These are phyloP conservation scores for Upupa epops DNA, from an alignment of 2,113 vertebrate genomes.

Conservation along the genomic window DNA sequence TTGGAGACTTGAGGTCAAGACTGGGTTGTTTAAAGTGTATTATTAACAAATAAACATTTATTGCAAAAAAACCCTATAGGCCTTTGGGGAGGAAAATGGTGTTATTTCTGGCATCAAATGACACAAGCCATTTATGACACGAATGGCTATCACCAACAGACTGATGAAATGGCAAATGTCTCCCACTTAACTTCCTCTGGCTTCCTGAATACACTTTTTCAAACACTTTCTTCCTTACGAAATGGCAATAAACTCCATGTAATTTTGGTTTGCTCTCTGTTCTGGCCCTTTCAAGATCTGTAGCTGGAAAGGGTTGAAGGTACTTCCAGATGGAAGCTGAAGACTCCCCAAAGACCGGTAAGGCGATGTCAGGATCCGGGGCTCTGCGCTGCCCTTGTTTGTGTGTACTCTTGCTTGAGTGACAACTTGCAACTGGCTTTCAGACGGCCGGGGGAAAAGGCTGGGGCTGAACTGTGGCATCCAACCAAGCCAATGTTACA, in stretches of 20 bases:
- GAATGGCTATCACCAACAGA: constrained; percentile 76
- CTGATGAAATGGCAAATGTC: constrained; percentile 77
- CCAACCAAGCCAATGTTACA: constrained; percentile 80
- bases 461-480: constrained; percentile 78
- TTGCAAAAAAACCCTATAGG: constrained; percentile 76
- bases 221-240: constrained; percentile 67
- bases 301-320: constrained; percentile 48
- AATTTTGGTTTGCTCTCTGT: constrained; percentile 75
- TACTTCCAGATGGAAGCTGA: constrained; percentile 62
- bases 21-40: constrained; percentile 80
- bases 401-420: constrained; percentile 73
- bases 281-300: constrained; percentile 65
- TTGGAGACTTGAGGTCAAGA: constrained; percentile 79
- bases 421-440: constrained; percentile 70
- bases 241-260: constrained; percentile 67
- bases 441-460: constrained; percentile 54
- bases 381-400: constrained; percentile 62
- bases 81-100: constrained; percentile 77
- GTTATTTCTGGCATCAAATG: constrained; percentile 85
- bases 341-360: constrained; percentile 50
- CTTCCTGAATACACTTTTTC: constrained; percentile 77
- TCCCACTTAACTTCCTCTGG: constrained; percentile 77
- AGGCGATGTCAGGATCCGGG: constrained; percentile 62
- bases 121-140: constrained; percentile 81
- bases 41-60: constrained; percentile 89